Base-by-base conservation (phyloP, 2,797 vertebrate species). In the Fistularia tabacaria region DNA sequence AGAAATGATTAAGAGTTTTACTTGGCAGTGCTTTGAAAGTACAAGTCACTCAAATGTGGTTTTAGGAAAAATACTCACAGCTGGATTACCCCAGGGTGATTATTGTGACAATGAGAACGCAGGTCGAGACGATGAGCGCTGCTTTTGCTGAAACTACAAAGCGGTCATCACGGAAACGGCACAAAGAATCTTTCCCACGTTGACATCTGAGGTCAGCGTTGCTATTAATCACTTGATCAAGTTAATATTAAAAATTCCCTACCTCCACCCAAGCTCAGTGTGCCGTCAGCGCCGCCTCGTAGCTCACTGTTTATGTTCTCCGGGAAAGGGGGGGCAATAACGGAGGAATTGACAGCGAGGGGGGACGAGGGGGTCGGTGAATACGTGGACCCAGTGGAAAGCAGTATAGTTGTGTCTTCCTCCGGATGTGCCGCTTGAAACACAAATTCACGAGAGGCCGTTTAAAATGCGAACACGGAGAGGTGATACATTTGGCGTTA, bases 41-140 rank as follows among this genome's bases (percentile, higher is more conserved):
- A 25, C 25, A 25, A 25, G 25, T 25, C 25, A 14, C 14, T 52
- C 37, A 49, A 1, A 51, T 25, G 14, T 36, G 12, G 11, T 8
- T n/a, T 11, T 36, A 42, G 6, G 6, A 70, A 51, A 69, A 36
- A 1, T 3, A 77, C 89, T 88, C 47, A 92, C 90, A 63, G 7
- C 82, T 79, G 86, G 14, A 85, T 58, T 85, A 88, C 37, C 44
- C 82, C 14, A 89, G 0, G 13, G 73, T 57, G 46, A 65, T 61
- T 8, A 80, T 7, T 39, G 68, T 67, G n/a, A 58, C 9, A 1
- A 89, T 58, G 14, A 90, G 42, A 2, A 43, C 58, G 59, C 82
- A 85, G 15, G 56, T 49, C 6, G 76, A 78, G n/a, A 75, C 55
- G 66, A 91, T 84, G 60, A 89, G 55, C 38, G 88, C 51, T 6